Percentiles rank a stretch among this genome's conserved stretches.
These are phyloP conservation scores for Avahi laniger DNA, from an alignment of 2,797 vertebrate genomes.

Conservation along the genomic window DNA sequence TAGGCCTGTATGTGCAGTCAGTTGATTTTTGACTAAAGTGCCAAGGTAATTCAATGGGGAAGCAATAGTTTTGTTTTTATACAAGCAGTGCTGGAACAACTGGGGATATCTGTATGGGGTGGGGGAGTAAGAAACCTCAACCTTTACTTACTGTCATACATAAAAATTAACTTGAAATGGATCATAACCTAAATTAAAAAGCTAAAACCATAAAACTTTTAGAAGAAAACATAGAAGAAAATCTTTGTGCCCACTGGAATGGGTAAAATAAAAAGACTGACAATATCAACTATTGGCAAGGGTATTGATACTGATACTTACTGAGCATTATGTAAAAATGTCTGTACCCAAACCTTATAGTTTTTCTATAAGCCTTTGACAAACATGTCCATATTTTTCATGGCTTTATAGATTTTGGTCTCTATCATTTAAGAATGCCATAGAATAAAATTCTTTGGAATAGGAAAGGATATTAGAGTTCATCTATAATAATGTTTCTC, in stretches of 20 bases:
- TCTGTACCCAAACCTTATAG: neutral
- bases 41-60: neutral
- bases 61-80: neutral
- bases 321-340: neutral
- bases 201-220: neutral
- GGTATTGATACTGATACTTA: neutral
- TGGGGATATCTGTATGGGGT: neutral
- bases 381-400: neutral
- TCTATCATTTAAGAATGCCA: slow-evolving; percentile 12
- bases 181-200: slow-evolving; percentile 2
- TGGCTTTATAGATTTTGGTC: neutral
- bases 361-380: neutral
- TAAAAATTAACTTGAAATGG: neutral
- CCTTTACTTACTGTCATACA: neutral
- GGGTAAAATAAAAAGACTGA: neutral
- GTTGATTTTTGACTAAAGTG: neutral
- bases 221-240: neutral
- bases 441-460: neutral
- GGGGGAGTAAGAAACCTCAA: neutral
- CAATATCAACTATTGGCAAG: neutral
- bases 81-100: neutral
- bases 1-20: neutral
- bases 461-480: neutral
- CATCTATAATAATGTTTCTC: neutral
- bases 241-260: neutral